These are phyloP conservation scores for Drosophila pachea DNA, from an alignment of 1,140 invertebrate genomes.

Conservation along the genomic window DNA sequence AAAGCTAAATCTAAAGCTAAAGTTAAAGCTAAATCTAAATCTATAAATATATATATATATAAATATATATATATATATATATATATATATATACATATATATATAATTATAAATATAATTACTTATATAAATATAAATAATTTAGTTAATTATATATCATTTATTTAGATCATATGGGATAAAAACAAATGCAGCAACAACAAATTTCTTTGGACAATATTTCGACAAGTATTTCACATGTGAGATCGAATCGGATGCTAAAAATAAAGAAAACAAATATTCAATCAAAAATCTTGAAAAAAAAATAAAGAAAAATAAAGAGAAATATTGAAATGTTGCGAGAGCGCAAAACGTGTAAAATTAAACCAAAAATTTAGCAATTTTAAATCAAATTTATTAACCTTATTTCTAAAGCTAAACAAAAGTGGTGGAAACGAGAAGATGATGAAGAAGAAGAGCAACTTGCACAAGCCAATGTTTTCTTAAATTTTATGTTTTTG, in stretches of 20 bases:
- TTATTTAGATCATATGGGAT: conserved; percentile 43
- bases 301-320: conserved; percentile 10
- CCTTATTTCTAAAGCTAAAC: conserved; percentile 60
- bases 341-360: conserved; percentile 66
- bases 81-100: neutral
- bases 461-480: conserved; percentile 75
- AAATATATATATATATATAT: neutral
- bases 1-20: too few species aligned
- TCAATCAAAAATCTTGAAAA: conserved; percentile 25
- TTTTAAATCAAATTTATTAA: conserved; percentile 77
- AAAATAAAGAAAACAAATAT: conserved; percentile 40
- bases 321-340: conserved; percentile 28
- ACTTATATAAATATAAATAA: conserved; percentile 12
- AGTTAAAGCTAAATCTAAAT: too few species aligned
- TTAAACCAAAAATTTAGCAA: conserved; percentile 76
- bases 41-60: conserved; percentile 2
- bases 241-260: conserved; percentile 51
- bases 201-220: conserved; percentile 75
- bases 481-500: conserved; percentile 29
- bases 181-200: conserved; percentile 38
- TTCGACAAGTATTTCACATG: conserved; percentile 73
- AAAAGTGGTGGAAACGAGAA: neutral
- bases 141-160: conserved; percentile 39
- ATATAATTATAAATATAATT: conserved; percentile 2
- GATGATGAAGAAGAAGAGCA: conserved; percentile 24